Conservation (phyloP, 2,888 invertebrate species). For the Scaptomyza tumidula region DNA sequence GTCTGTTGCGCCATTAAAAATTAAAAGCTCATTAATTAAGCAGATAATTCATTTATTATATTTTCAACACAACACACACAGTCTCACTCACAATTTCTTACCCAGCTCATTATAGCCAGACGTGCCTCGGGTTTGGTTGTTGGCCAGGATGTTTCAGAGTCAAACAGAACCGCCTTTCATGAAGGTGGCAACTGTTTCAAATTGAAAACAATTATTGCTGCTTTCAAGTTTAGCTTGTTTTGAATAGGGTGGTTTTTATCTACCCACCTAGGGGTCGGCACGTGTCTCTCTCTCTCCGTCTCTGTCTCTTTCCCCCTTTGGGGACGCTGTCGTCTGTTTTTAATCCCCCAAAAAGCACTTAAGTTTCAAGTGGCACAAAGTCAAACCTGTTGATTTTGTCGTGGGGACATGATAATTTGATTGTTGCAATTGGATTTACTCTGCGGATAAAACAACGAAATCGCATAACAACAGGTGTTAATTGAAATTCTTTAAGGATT, state of each 20-base stretch:
- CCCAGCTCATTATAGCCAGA: constrained; percentile 65
- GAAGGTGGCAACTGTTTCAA: constrained; percentile 68
- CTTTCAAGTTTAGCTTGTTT: constrained; percentile 13
- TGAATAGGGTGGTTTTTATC: constrained; percentile 32
- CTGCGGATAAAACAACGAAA: background rate
- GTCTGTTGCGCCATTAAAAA: constrained; percentile 76
- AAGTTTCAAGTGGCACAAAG: constrained; percentile 42
- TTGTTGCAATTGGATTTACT: constrained; percentile 21
- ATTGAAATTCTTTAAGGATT: background rate
- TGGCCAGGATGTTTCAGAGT: constrained; percentile 30
- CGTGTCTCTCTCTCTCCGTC: constrained; percentile 65
- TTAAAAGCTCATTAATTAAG: constrained; percentile 84
- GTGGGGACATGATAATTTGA: constrained; percentile 26
- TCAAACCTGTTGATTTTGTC: constrained; percentile 62
- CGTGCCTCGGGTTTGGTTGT: constrained; percentile 13
- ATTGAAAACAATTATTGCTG: constrained; percentile 75
- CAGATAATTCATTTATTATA: constrained; percentile 83
- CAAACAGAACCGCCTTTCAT: background rate
- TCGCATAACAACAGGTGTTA: background rate
- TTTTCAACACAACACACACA: constrained; percentile 78
- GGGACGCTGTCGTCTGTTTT: constrained; percentile 44
- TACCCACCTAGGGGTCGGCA: constrained; percentile 26
- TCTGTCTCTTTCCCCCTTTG: too few relatives aligned
- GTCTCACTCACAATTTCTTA: constrained; percentile 65
- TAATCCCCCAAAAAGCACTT: constrained; percentile 71